Evolutionary conservation across 2,888 invertebrate species (phyloP), one percentile per base, ranked within the genome.

Genomic region (Coenonympha arcania): DNA sequence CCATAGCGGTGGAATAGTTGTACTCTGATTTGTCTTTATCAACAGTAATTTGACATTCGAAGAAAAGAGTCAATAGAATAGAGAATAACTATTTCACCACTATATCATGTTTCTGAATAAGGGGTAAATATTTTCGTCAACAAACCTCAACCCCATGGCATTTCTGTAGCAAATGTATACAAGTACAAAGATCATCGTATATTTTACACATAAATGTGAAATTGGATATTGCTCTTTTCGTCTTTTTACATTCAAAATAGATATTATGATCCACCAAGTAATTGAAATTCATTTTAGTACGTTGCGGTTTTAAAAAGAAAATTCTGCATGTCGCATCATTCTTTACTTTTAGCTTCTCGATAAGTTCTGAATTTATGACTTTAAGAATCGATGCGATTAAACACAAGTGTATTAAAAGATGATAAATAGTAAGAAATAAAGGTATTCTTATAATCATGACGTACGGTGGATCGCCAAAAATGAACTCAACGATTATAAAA

Each of bases 131-230:
- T n/a, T n/a, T n/a, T n/a, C n/a, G n/a, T 19, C 24, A 39, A 24
- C 43, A 24, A 59, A 69, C 74, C 65, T 73, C 73, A 18, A 64
- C 30, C 22, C 72, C 71, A 41, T 77, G 76, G 54, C 60, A 60
- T 39, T 68, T 67, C 53, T 76, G 72, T 31, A 80, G 59, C 8
- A 76, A 61, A 30, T 68, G 63, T n/a, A 73, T 53, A 43, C 69
- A 68, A 3, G 69, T 65, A 15, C 63, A 66, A 4, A 78, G 56
- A 42, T 72, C 65, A 15, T 78, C 77, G 41, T 79, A 79, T 8
- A 69, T 41, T 53, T 62, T 68, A 57, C 73, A 73, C n/a, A 79
- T 58, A 33, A 52, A 54, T 50, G 66, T 67, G 6, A 72, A 42
- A 48, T 67, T 61, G 11, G 52, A 49, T 5, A 9, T 49, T 36